Evolutionary conservation across 2,888 invertebrate species (phyloP).

Genomic region (Aquatica leii): DNA sequence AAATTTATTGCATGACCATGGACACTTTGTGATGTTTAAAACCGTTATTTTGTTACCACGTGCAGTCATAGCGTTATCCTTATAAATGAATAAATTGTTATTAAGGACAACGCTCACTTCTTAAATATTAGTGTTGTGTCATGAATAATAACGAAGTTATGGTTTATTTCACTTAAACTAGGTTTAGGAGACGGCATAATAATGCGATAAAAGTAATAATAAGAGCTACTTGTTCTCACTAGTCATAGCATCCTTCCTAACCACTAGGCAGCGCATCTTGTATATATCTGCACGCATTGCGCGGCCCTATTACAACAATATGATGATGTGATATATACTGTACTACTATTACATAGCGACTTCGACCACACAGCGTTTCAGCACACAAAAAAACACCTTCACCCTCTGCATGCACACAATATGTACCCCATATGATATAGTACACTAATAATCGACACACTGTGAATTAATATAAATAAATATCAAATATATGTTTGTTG

Average conservation of each 20-base stretch:
- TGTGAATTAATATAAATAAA: slow-evolving; percentile 60
- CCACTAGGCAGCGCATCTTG: slow-evolving; percentile 37
- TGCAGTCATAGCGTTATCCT: slow-evolving; percentile 52
- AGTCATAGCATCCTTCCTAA: slow-evolving; percentile 42
- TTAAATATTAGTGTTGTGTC: slow-evolving; percentile 58
- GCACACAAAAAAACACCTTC: slow-evolving; percentile 43
- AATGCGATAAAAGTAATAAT: slow-evolving; percentile 45
- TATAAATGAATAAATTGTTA: slow-evolving; percentile 46
- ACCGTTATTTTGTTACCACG: slow-evolving; percentile 51
- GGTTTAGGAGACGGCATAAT: slow-evolving; percentile 47
- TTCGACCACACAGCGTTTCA: slow-evolving; percentile 53
- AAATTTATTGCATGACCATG: slow-evolving; percentile 46
- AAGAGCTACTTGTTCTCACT: slow-evolving; percentile 50
- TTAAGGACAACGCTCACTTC: slow-evolving; percentile 53
- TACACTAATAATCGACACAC: slow-evolving; percentile 61
- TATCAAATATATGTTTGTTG: slow-evolving; percentile 49
- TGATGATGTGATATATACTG: slow-evolving; percentile 56
- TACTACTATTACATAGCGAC: slow-evolving; percentile 49
- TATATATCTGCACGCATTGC: slow-evolving; percentile 34
- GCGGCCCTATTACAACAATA: slow-evolving; percentile 49
- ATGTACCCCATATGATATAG: slow-evolving; percentile 56
- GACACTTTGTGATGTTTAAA: slow-evolving; percentile 47
- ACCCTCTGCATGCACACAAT: slow-evolving; percentile 57
- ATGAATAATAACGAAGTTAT: slow-evolving; percentile 53
- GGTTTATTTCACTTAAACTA: slow-evolving; percentile 54